phyloP scores from a whole-genome alignment of 2,113 vertebrate species.

The Pachyramphus minor region DNA sequence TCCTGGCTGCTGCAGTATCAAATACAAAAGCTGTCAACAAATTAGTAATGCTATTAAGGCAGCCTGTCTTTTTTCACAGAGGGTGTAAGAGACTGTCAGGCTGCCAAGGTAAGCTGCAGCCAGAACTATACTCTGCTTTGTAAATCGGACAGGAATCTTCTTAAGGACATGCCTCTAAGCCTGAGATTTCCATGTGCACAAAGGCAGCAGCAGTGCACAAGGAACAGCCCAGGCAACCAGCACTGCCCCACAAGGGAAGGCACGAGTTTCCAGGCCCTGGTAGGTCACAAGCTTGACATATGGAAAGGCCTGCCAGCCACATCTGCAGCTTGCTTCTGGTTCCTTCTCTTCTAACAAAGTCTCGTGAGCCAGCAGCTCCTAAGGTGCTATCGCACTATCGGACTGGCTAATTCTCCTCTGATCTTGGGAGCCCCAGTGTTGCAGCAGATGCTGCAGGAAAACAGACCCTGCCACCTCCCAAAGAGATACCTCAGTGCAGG shows the following conservation, averaged over 20 bases:
- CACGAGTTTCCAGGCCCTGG: background rate
- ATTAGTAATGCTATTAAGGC: background rate
- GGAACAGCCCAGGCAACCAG: background rate
- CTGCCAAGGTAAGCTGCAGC: slow-evolving; percentile 21
- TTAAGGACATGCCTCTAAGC: background rate
- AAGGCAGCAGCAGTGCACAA: background rate
- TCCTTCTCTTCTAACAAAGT: background rate
- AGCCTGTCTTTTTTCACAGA: background rate
- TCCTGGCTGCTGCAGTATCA: background rate
- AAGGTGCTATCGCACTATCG: background rate
- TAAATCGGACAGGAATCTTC: background rate
- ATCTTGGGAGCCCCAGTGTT: background rate
- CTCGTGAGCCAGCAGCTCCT: background rate
- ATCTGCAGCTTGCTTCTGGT: background rate
- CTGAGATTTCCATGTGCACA: background rate
- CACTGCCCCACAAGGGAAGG: background rate
- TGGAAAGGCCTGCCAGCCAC: background rate
- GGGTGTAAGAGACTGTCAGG: slow-evolving; percentile 1
- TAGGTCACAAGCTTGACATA: background rate
- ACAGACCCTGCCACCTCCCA: background rate
- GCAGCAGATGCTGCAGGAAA: background rate
- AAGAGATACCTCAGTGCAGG: background rate
- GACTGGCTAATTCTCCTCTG: background rate
- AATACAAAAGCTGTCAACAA: slow-evolving; percentile 46
- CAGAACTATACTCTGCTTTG: background rate